phyloP scores from a whole-genome alignment of 2,797 vertebrate genomes.

The Thalassophryne amazonica region DNA sequence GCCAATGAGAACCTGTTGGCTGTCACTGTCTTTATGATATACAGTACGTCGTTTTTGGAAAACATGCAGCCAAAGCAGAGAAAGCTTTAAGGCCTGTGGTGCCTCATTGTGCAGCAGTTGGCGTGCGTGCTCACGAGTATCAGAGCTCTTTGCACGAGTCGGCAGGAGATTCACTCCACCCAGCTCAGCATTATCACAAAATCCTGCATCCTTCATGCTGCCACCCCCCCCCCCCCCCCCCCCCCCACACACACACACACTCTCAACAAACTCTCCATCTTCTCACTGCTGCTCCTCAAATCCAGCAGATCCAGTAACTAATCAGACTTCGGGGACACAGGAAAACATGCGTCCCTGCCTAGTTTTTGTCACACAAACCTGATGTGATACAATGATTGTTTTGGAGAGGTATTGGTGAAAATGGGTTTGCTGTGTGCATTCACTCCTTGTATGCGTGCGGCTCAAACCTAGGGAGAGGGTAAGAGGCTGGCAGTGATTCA shows the following conservation, averaged over 20 bases:
- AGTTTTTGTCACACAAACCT: slow-evolving; percentile 37
- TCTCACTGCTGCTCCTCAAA: slow-evolving; percentile 49
- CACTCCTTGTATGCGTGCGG: slow-evolving; percentile 53
- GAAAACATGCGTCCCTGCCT: slow-evolving; percentile 21
- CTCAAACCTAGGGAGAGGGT: slow-evolving; percentile 53
- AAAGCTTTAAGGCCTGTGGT: neutral
- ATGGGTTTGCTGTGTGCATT: slow-evolving; percentile 61
- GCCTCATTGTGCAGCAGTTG: slow-evolving; percentile 24
- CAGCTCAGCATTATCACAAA: slow-evolving; percentile 64
- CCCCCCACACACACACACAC: neutral
- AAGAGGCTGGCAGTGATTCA: slow-evolving; percentile 68
- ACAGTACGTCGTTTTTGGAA: slow-evolving; percentile 2
- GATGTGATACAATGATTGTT: slow-evolving; percentile 59
- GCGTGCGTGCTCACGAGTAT: slow-evolving; percentile 22
- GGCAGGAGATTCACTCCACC: slow-evolving; percentile 54
- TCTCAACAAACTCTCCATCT: slow-evolving; percentile 40
- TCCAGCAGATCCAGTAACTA: slow-evolving; percentile 61
- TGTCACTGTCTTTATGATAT: neutral
- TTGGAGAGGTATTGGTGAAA: slow-evolving; percentile 47
- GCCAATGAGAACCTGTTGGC: too few species aligned
- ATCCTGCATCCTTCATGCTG: slow-evolving; percentile 58
- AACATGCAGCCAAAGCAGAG: neutral
- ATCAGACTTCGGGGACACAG: slow-evolving; percentile 39
- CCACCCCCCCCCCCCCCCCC: slow-evolving; percentile 8
- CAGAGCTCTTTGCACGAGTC: slow-evolving; percentile 46